Conservation (phyloP, 2,113 vertebrate genomes). For the Danionella cerebrum region DNA sequence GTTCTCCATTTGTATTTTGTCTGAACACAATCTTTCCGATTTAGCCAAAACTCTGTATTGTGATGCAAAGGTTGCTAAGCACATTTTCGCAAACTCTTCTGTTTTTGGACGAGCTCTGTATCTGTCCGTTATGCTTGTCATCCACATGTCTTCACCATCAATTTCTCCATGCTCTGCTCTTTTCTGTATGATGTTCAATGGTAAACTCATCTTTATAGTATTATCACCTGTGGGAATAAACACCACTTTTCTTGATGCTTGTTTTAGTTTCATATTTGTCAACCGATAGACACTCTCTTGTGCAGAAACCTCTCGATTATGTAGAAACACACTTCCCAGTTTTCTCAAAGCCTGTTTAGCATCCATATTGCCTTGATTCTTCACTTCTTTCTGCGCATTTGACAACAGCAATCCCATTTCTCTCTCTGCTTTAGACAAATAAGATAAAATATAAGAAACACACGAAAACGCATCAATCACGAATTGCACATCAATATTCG, state of each 20-base stretch:
- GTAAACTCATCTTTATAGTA: neutral
- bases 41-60: neutral
- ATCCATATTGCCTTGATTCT: neutral
- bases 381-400: neutral
- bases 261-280: constrained; percentile 18
- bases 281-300: constrained; percentile 25
- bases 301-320: constrained; percentile 28
- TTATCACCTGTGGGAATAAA: neutral
- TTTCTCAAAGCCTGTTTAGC: constrained; percentile 3
- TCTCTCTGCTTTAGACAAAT: constrained; percentile 23
- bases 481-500: constrained; percentile 7
- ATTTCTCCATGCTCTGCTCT: neutral
- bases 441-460: constrained; percentile 7
- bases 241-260: constrained; percentile 15
- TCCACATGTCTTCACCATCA: neutral
- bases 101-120: neutral
- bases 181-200: neutral
- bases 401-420: constrained; percentile 23
- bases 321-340: constrained; percentile 12
- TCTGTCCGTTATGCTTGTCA: constrained; percentile 4
- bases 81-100: neutral
- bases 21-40: neutral
- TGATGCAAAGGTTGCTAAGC: neutral
- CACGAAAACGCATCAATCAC: neutral
- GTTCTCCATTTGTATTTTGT: neutral